Evolutionary conservation across 92 coral and sea anemone genomes (phyloP), one percentile per base, ranked within the genome.

Genomic region (Actinernus sp.): DNA sequence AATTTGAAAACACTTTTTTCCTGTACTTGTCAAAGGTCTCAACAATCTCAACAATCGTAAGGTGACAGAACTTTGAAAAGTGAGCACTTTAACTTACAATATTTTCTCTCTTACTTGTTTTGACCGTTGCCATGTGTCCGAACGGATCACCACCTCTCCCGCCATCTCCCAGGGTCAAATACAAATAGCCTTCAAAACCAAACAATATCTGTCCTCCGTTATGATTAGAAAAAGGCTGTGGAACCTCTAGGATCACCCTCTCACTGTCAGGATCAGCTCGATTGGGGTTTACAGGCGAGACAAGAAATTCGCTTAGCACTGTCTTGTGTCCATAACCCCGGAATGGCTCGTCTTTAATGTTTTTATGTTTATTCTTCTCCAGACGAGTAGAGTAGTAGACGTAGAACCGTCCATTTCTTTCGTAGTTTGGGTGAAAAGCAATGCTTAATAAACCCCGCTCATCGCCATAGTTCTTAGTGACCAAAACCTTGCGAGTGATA

Each of bases 91-190:
- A 16, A 11, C 17, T 8, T 36, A 12, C 27, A 10, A 33, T 50
- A 41, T 20, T 31, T 7, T 22, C 22, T 37, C 43, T 51, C 87
- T 22, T 33, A 93, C 98, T 78, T 84, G 80, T 93, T 74, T 21
- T 85, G 71, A 8, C 91, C 98, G 67, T 93, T 93, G 2, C 98
- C 98, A 55, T 53, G 34, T 68, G 38, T 31, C 98, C 98, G 71
- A 85, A 93, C 5, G 97, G 97, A 63, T 93, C 98, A 7, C 98
- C 98, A 0, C 82, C 92, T 10, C 54, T 41, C 0, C 98, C 98
- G 0, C 98, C 98, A 71, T 93, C 98, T 5, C 98, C 98, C 27
- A 89, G 52, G 13, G 88, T 80, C 52, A 89, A 31, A 41, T 93
- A 93, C 57, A 93, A 54, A 45, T 50, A 59, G 11, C 86, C 82